Evolutionary conservation across 2,888 invertebrate species (phyloP).

Genomic region (Exephanes ischioxanthus): DNA sequence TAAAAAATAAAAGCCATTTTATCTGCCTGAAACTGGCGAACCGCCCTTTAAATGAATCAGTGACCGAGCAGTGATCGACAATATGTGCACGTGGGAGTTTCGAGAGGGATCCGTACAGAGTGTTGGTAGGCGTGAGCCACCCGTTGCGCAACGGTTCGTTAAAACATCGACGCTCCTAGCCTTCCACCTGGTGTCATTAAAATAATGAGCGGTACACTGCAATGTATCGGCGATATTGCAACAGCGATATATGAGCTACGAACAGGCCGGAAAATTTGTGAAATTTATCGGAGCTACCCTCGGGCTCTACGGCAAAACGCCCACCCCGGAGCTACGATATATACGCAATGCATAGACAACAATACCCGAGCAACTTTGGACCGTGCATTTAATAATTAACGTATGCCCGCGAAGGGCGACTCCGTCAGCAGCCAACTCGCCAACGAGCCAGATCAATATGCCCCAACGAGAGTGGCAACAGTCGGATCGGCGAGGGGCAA

Average conservation of each 20-base stretch:
- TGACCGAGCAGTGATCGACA: conserved; percentile 2
- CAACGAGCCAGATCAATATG: conserved; percentile 49
- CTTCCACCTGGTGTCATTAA: conserved; percentile 34
- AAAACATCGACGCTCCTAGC: neutral
- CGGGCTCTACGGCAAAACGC: neutral
- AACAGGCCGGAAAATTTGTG: conserved; percentile 23
- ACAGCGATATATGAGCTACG: neutral
- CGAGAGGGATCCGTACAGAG: neutral
- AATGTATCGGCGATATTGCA: conserved; percentile 22
- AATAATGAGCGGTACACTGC: conserved; percentile 29
- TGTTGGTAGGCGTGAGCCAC: neutral
- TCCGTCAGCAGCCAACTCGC: conserved; percentile 12
- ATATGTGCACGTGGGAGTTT: conserved; percentile 8
- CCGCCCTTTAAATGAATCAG: conserved; percentile 5
- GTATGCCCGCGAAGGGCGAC: conserved; percentile 21
- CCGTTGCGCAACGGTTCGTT: neutral
- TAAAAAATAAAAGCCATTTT: neutral
- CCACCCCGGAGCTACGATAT: neutral
- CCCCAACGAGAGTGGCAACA: neutral
- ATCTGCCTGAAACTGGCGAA: neutral
- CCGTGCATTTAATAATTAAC: conserved; percentile 43
- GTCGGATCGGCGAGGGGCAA: conserved; percentile 10
- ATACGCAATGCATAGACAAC: neutral
- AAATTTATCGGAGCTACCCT: conserved; percentile 27
- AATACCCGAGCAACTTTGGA: conserved; percentile 13